Conservation (phyloP, 2,797 vertebrate genomes). For the Sylvilagus floridanus region DNA sequence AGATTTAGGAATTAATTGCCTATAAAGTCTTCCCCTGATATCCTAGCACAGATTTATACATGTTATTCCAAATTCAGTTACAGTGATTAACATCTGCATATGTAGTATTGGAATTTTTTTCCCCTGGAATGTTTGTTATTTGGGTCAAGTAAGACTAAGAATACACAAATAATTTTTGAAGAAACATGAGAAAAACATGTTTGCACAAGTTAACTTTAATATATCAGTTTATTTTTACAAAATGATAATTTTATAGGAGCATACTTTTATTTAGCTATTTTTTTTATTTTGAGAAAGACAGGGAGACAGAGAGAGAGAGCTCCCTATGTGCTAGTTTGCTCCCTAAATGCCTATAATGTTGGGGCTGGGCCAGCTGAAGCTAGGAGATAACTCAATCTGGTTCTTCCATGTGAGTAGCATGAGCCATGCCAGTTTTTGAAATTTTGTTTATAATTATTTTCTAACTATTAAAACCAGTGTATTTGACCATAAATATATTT, state of each 20-base stretch:
- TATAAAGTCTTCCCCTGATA: background rate
- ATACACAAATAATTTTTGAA: conserved; percentile 18
- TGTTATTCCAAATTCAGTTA: background rate
- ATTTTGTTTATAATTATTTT: conserved; percentile 31
- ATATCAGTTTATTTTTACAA: background rate
- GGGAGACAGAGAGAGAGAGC: too few species aligned
- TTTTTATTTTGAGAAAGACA: too few species aligned
- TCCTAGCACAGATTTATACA: background rate
- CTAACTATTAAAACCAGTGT: background rate
- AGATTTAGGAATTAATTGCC: background rate
- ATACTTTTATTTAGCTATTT: background rate
- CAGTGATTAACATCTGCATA: background rate
- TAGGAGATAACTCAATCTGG: too few species aligned
- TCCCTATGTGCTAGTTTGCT: too few species aligned
- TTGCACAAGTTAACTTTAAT: background rate
- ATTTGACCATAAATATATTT: conserved; percentile 5
- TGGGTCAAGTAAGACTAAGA: conserved; percentile 37
- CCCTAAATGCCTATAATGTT: too few species aligned
- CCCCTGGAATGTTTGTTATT: background rate
- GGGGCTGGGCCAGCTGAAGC: too few species aligned
- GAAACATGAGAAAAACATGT: conserved; percentile 13
- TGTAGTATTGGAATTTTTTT: background rate
- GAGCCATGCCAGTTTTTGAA: background rate
- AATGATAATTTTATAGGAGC: conserved; percentile 45
- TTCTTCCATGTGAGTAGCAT: too few species aligned